Percentiles rank a stretch among this genome's conserved stretches.
These are phyloP conservation scores for Cephus runcator DNA, from an alignment of 2,888 invertebrate species.

Conservation along the genomic window DNA sequence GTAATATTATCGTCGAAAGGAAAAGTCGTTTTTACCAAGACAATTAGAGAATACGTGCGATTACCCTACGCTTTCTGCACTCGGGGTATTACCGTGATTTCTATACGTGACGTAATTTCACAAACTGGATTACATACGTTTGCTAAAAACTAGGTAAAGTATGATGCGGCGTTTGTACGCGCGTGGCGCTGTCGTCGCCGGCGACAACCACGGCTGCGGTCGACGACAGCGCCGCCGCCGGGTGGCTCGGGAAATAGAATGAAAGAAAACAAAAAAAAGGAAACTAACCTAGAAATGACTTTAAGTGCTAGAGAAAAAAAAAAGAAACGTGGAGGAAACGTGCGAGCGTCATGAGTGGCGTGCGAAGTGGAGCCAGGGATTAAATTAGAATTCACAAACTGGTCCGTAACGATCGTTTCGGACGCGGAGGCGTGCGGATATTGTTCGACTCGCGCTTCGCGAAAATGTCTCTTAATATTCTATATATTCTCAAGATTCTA, in stretches of 20 bases:
- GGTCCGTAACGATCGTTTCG: background rate
- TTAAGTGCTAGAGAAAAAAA: background rate
- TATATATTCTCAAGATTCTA: background rate
- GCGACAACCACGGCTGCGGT: background rate
- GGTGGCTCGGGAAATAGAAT: background rate
- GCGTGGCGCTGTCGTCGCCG: background rate
- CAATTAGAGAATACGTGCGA: conserved; percentile 36
- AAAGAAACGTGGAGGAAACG: background rate
- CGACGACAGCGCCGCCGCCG: background rate
- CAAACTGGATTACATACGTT: background rate
- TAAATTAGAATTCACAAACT: background rate
- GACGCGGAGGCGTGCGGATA: background rate
- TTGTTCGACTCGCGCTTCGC: background rate
- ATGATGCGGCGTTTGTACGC: background rate
- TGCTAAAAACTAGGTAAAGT: background rate
- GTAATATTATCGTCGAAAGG: background rate
- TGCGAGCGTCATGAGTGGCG: background rate
- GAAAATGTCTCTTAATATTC: background rate
- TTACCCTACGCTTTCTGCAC: conserved; percentile 56
- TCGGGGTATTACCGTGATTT: conserved; percentile 47
- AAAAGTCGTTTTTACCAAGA: background rate
- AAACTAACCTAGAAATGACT: background rate
- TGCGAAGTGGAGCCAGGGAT: background rate
- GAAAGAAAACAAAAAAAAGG: background rate
- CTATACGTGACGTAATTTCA: conserved; percentile 49